These are phyloP conservation scores for Craseonycteris thonglongyai DNA, from an alignment of 2,113 vertebrate species.

Conservation along the genomic window DNA sequence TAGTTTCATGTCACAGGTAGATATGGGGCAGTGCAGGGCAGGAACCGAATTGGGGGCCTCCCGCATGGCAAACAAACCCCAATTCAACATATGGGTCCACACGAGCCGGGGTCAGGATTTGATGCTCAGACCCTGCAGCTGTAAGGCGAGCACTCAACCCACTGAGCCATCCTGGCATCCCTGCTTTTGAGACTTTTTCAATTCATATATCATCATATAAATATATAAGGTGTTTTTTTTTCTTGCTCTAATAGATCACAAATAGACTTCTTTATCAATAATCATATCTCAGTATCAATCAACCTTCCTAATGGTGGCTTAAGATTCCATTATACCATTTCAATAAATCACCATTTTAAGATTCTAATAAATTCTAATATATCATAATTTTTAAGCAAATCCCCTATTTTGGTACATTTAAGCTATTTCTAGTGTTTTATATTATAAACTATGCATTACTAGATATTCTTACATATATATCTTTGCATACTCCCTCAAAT, in stretches of 20 bases:
- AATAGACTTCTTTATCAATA: neutral
- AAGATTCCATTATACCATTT: neutral
- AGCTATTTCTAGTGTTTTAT: neutral
- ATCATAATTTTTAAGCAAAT: neutral
- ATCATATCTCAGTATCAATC: neutral
- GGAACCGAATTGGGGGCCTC: too few species aligned
- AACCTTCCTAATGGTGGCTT: neutral
- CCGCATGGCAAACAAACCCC: too few species aligned
- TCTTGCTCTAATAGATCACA: neutral
- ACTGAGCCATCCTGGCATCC: too few species aligned
- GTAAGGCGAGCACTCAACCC: too few species aligned
- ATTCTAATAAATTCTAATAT: neutral
- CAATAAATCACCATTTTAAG: neutral
- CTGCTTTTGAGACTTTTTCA: neutral
- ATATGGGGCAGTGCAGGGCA: too few species aligned
- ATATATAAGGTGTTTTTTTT: neutral
- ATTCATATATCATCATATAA: neutral
- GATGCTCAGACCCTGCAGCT: too few species aligned
- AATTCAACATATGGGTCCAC: too few species aligned
- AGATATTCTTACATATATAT: neutral
- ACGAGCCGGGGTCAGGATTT: too few species aligned
- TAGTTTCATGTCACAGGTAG: too few species aligned
- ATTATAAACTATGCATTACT: neutral
- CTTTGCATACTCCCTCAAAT: neutral
- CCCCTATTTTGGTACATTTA: neutral